These are phyloP conservation scores for Cyprinodon variegatus DNA, from an alignment of 2,113 vertebrate genomes.

Conservation along the genomic window DNA sequence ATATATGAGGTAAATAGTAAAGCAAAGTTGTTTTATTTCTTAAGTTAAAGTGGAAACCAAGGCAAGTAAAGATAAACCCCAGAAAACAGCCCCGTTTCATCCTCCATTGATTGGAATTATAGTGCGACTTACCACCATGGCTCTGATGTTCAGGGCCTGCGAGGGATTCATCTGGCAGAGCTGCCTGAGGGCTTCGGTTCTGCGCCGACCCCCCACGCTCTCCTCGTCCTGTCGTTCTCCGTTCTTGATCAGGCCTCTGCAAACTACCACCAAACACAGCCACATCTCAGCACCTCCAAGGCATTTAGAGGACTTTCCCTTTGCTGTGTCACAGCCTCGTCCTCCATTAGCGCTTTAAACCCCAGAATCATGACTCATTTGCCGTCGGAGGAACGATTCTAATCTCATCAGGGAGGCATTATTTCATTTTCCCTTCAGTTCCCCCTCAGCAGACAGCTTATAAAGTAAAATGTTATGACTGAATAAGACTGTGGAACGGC, in stretches of 20 bases:
- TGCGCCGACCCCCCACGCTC: conserved; percentile 90
- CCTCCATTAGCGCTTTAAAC: background rate
- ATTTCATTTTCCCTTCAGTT: conserved; percentile 7
- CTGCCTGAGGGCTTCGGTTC: conserved; percentile 93
- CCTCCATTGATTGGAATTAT: background rate
- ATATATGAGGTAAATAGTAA: too few species aligned
- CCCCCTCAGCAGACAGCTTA: conserved; percentile 29
- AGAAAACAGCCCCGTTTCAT: background rate
- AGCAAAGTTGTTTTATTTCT: too few species aligned
- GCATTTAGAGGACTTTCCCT: background rate
- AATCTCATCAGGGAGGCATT: background rate
- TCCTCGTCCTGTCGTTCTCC: conserved; percentile 98
- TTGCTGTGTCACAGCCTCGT: background rate
- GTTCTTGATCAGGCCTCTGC: conserved; percentile 95
- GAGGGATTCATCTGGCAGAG: conserved; percentile 98
- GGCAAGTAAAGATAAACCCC: background rate
- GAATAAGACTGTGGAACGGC: conserved; percentile 20
- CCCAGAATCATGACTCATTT: conserved; percentile 14
- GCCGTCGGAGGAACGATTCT: conserved; percentile 5
- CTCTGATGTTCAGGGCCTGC: conserved; percentile 93
- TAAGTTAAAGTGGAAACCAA: background rate
- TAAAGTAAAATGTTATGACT: conserved; percentile 36
- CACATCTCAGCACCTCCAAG: background rate
- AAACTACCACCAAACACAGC: conserved; percentile 80
- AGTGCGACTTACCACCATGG: conserved; percentile 92